Evolutionary conservation across 2,113 vertebrate genomes (phyloP), one percentile per base, ranked within the genome.

Genomic region (Malurus cyaneus): DNA sequence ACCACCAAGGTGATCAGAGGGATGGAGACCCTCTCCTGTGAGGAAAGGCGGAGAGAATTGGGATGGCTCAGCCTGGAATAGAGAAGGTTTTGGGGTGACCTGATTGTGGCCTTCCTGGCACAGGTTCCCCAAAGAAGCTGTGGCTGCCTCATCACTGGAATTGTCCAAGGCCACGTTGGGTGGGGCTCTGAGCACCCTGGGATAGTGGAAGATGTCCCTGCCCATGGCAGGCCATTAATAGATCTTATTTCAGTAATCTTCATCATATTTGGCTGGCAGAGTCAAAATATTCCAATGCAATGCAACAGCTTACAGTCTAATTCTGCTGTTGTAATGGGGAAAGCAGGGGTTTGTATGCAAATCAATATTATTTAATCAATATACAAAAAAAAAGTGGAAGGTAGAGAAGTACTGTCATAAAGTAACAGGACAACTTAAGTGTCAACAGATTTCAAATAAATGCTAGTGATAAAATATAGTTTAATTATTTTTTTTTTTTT

Each of bases 401-500:
- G 44, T 24, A 5, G 15, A 49, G 18, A 18, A 78, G 52, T 74
- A 59, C 3, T 74, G 21, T 44, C 17, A 41, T 53, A 73, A 77
- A 52, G 3, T 24, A 86, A 80, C 8, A 59, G 7, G 39, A 39
- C 39, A 28, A 52, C 8, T 70, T 32, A 42, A 41, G 18, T 53
- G 52, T 73, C 26, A 73, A 85, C 4, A 56, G 16, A 67, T 25
- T 17, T 73, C 47, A 57, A 90, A 82, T 29, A 84, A 66, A 67
- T 39, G 8, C 6, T 31, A 67, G 14, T 44, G 20, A 9, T 76
- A 79, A 81, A 89, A 79, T 8, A 81, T 11, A 52, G 7, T 29
- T 67, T 25, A 65, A 76, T 69, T 78, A 88, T 89, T 85, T 65
- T 92, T 92, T 77, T 69, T 78, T 65, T 92, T 92, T 77, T 69